phyloP scores from a whole-genome alignment of 35 echinoderm and acorn worm genomes.

The Lytechinus pictus region DNA sequence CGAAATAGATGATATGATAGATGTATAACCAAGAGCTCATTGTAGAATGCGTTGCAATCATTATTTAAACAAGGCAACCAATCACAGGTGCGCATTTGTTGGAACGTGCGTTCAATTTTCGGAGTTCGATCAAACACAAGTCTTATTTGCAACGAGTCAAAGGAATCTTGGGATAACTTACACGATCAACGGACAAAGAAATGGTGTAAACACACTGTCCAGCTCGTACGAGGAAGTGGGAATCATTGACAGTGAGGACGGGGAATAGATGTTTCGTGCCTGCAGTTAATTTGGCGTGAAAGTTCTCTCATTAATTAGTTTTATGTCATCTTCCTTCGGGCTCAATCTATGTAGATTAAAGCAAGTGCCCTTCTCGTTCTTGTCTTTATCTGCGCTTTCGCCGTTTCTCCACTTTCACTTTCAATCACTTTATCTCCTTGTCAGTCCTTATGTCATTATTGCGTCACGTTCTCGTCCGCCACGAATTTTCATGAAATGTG shows the following conservation, averaged over 20 bases:
- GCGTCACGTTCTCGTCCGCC: neutral
- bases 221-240: neutral
- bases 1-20: no score
- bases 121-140: no score
- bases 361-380: neutral
- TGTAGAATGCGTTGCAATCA: no score
- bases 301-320: conserved; percentile 43
- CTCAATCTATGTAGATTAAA: neutral
- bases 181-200: neutral
- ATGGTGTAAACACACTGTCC: neutral
- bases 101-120: no score
- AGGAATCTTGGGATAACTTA: neutral
- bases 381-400: neutral
- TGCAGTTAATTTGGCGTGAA: conserved; percentile 27
- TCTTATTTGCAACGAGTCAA: no score
- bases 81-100: no score
- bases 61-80: no score
- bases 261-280: conserved; percentile 47
- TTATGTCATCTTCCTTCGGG: neutral
- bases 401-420: neutral
- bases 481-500: no score
- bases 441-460: neutral
- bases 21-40: no score
- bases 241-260: neutral
- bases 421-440: neutral